Conservation (phyloP, 2,113 vertebrate genomes). For the Dissostichus mawsoni region DNA sequence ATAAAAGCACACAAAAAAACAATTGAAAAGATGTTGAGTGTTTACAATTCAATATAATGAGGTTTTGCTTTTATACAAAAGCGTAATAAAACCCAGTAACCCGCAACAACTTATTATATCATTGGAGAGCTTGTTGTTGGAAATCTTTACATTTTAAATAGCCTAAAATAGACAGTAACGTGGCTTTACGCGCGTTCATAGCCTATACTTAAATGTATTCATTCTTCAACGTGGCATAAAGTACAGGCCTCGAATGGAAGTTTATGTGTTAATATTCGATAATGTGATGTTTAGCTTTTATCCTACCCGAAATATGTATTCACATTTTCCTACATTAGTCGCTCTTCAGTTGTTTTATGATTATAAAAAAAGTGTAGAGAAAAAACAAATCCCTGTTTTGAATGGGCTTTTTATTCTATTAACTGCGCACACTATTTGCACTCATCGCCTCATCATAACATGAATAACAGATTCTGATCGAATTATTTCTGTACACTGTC, state of each 20-base stretch:
- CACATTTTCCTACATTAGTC: slow-evolving; percentile 17
- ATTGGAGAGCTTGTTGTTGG: not conserved
- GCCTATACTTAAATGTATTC: slow-evolving; percentile 28
- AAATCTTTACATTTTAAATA: slow-evolving; percentile 18
- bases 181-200: not conserved
- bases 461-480: slow-evolving; percentile 56
- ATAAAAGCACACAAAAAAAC: not conserved
- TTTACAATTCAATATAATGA: slow-evolving; percentile 31
- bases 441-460: slow-evolving; percentile 51
- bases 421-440: slow-evolving; percentile 55
- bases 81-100: slow-evolving; percentile 13
- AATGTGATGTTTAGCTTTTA: slow-evolving; percentile 21
- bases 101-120: not conserved
- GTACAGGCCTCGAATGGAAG: slow-evolving; percentile 2
- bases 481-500: slow-evolving; percentile 57
- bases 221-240: slow-evolving; percentile 31
- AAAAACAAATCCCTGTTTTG: slow-evolving; percentile 16
- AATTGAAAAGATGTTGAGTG: not conserved
- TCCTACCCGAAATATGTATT: slow-evolving; percentile 25
- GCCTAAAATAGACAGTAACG: not conserved
- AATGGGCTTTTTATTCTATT: slow-evolving; percentile 68
- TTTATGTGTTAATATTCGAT: slow-evolving; percentile 20
- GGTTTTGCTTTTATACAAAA: slow-evolving; percentile 6
- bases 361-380: not conserved
- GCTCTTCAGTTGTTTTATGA: slow-evolving; percentile 29